Evolutionary conservation across 2,888 invertebrate genomes (phyloP), one percentile per base, ranked within the genome.

Genomic region (Celastrina argiolus): DNA sequence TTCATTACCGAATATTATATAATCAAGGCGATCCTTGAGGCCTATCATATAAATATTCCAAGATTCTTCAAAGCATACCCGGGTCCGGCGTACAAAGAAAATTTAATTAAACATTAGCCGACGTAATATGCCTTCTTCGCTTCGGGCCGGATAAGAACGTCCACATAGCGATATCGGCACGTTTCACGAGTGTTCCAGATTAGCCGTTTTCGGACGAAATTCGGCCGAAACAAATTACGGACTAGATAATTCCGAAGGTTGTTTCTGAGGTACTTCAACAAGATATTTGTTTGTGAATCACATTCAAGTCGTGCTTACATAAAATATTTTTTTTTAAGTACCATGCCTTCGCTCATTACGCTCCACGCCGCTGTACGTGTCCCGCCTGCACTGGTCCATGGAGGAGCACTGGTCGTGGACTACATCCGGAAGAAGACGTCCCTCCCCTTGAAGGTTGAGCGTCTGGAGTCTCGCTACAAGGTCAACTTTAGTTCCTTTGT

Each of bases 41-140:
- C 41, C 65, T 58, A 42, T 66, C 28, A 18, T 42, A 59, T 39
- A 66, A 59, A 45, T 66, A 66, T 66, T 66, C 58, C 42, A 56
- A 31, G 41, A 68, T 69, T 66, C 66, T 68, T 63, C 69, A 72
- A 73, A 73, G 72, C 73, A 74, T 73, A 72, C 71, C 72, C 70
- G 66, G 66, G 69, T 69, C 69, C 68, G 69, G 66, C 67, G 69
- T 69, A 75, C 76, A 77, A 74, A 76, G 76, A 73, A 74, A 74
- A 72, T 75, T 77, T 75, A 77, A 77, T 76, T 76, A 75, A 76
- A 75, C 71, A 73, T 71, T 72, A 71, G 73, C 69, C 68, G 65
- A 72, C 70, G 68, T 71, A 69, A 70, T 69, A 70, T 67, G 71
- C 69, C 71, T 70, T 70, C 69, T 70, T 72, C 70, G 70, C 67